Base-by-base conservation (phyloP, 2,797 vertebrate species). In the Falco peregrinus region DNA sequence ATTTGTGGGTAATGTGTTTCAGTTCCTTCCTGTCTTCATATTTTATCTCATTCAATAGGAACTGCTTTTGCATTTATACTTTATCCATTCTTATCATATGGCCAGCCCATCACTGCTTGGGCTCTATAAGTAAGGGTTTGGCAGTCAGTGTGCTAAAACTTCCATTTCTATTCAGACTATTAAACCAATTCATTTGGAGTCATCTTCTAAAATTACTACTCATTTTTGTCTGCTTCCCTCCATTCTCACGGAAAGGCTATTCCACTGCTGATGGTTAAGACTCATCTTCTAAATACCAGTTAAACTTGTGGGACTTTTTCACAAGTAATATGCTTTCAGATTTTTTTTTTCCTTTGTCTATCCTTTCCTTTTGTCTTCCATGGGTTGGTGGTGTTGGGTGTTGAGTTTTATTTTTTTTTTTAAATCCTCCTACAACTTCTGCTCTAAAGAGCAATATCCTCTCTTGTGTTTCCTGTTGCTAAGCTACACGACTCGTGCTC, bases 391-490 rank as follows among this genome's bases (percentile, higher is more conserved):
- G 0, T 68, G 39, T 45, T 82, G 11, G 5, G 7, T 73, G 14
- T 18, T n/a, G 37, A 16, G 22, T 26, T n/a, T 31, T 16, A 1
- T 54, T 24, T 11, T 37, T 53, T 15, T 9, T 29, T 33, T n/a
- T 26, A 10, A 73, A 89, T 89, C 53, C 41, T 94, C 57, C 65
- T 71, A 25, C 61, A 78, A 25, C n/a, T 65, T 80, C 22, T 68
- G 16, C 26, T 68, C 4, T 48, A n/a, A 88, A 83, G 22, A 68
- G 28, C 57, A 69, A 21, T 20, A 81, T 73, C 21, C 3, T 60
- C 13, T 64, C 61, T 39, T 60, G 31, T 64, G 35, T 86, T 93
- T 93, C 18, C 24, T 71, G 85, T 94, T 96, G 88, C 88, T 92
- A 96, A 35, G 86, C 63, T 92, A 69, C 9, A 0, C 37, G 70